Conservation (phyloP, 1,140 invertebrate genomes). For the Olivierus martensii region DNA sequence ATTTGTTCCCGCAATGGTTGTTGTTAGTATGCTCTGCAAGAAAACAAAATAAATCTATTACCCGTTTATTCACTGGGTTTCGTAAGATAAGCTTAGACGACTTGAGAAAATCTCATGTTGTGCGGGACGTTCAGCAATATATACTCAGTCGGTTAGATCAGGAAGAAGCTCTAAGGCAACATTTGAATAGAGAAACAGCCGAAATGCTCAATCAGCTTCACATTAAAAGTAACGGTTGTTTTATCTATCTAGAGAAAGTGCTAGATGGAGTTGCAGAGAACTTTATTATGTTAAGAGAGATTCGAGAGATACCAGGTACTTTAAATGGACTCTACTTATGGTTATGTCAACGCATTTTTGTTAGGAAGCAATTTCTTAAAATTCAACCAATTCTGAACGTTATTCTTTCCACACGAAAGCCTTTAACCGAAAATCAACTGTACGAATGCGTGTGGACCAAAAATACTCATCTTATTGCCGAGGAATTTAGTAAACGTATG, state of each 20-base stretch:
- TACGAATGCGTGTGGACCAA: constrained; percentile 68
- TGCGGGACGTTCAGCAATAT: constrained; percentile 85
- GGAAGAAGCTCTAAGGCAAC: constrained; percentile 60
- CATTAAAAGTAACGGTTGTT: constrained; percentile 92
- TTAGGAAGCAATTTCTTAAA: constrained; percentile 72
- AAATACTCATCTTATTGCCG: constrained; percentile 59
- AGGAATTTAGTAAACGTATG: constrained; percentile 70
- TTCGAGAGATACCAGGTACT: constrained; percentile 82
- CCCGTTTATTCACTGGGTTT: constrained; percentile 84
- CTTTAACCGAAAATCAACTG: constrained; percentile 60
- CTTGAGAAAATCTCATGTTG: constrained; percentile 63
- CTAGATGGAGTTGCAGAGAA: constrained; percentile 83
- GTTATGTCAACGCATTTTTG: constrained; percentile 84
- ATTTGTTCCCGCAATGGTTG: constrained; percentile 86
- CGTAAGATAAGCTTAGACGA: constrained; percentile 71
- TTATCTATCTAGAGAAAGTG: constrained; percentile 84
- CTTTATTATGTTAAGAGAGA: constrained; percentile 72
- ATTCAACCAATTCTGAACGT: constrained; percentile 72
- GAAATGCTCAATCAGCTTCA: constrained; percentile 89
- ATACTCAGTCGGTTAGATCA: constrained; percentile 78
- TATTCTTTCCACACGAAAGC: constrained; percentile 67
- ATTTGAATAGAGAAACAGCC: constrained; percentile 69
- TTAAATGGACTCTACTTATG: constrained; percentile 88
- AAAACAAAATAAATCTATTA: constrained; percentile 60
- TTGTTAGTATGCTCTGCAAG: constrained; percentile 78